phyloP scores from a whole-genome alignment of 2,797 vertebrate genomes.

The Tokudaia tokunoshimensis region DNA sequence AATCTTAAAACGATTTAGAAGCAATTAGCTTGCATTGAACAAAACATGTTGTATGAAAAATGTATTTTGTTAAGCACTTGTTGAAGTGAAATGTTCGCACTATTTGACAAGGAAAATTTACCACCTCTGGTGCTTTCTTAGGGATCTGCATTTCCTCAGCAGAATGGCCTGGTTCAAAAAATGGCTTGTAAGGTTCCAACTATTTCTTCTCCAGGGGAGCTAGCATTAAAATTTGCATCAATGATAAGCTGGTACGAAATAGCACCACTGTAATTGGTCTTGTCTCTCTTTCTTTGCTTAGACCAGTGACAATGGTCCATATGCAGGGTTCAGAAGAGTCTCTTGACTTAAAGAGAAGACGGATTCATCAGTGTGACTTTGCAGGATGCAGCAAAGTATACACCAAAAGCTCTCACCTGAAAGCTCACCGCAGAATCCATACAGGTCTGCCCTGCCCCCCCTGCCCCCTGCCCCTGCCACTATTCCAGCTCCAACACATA shows the following conservation, averaged over 20 bases:
- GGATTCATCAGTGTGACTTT: constrained; percentile 98
- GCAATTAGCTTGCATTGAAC: constrained; percentile 45
- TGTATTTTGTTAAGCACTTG: constrained; percentile 51
- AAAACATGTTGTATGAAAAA: constrained; percentile 56
- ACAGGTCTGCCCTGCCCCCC: constrained; percentile 90
- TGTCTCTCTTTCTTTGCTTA: constrained; percentile 68
- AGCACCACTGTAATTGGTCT: neutral
- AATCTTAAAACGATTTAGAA: constrained; percentile 5
- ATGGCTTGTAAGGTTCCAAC: constrained; percentile 31
- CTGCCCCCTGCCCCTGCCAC: too few relatives aligned
- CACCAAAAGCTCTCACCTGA: constrained; percentile 98
- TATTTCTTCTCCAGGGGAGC: neutral
- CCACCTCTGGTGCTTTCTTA: constrained; percentile 8
- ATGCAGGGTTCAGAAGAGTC: constrained; percentile 88
- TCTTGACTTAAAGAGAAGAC: constrained; percentile 94
- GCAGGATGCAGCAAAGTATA: constrained; percentile 99
- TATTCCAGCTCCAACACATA: neutral
- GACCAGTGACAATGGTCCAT: constrained; percentile 85
- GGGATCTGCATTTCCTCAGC: neutral
- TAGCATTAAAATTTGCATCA: constrained; percentile 29
- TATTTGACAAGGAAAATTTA: constrained; percentile 26
- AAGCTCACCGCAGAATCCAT: constrained; percentile 97
- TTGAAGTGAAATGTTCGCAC: constrained; percentile 33
- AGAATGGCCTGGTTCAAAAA: constrained; percentile 49
- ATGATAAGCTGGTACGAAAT: constrained; percentile 41